These are phyloP conservation scores for Zaprionus gabonicus DNA, from an alignment of 1,140 invertebrate genomes.

Conservation along the genomic window DNA sequence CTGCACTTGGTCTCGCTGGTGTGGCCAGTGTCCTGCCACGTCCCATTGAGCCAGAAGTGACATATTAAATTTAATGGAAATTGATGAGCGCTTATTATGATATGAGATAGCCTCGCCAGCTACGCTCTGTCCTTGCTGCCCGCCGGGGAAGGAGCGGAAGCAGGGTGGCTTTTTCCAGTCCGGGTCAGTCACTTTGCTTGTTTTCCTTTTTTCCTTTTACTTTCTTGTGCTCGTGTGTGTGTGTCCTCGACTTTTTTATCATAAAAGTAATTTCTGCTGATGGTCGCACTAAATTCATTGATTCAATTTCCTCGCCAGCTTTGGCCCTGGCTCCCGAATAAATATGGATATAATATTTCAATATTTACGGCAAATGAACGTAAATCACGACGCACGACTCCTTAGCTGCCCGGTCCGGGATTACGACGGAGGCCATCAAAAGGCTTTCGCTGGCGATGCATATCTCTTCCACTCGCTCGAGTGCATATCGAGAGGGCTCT, in stretches of 20 bases:
- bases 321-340: constrained; percentile 46
- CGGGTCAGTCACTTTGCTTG: constrained; percentile 33
- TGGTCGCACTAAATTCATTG: constrained; percentile 79
- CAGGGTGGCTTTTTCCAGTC: neutral
- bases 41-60: constrained; percentile 68
- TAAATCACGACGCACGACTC: constrained; percentile 57
- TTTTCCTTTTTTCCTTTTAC: neutral
- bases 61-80: constrained; percentile 84
- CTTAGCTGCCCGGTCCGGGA: constrained; percentile 30
- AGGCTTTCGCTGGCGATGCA: neutral
- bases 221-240: constrained; percentile 25
- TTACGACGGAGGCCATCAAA: constrained; percentile 2
- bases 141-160: constrained; percentile 16
- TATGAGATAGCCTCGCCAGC: constrained; percentile 68
- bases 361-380: constrained; percentile 70
- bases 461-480: neutral
- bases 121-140: constrained; percentile 11
- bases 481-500: neutral
- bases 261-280: constrained; percentile 80
- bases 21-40: constrained; percentile 24
- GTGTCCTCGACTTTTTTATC: constrained; percentile 72
- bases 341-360: constrained; percentile 83
- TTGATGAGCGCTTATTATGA: constrained; percentile 83
- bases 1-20: neutral
- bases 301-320: constrained; percentile 75